Base-by-base conservation (phyloP, 2,113 vertebrate species). In the Larimichthys polyactis region DNA sequence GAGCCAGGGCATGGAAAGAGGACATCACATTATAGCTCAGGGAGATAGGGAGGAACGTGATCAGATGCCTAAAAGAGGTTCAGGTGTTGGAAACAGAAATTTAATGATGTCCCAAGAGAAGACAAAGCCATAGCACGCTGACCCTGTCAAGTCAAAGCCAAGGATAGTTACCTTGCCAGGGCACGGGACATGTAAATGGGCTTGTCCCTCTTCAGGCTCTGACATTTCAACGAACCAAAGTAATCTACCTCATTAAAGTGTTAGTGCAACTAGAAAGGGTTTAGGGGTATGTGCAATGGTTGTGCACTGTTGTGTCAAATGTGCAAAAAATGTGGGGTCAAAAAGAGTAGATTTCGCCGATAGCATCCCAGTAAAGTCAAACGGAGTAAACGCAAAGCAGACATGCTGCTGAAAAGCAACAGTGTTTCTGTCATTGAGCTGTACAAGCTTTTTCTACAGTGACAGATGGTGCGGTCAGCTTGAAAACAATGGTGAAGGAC, bases 51-150 rank as follows among this genome's bases (percentile, higher is more conserved):
- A 79, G 65, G 52, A 43, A 91, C 90, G 91, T 93, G 92, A 91
- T 91, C 77, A 51, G 90, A 73, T 85, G 79, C 73, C 81, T 89
- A 72, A 91, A 91, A 85, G 80, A 88, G 86, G 80, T 54, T 65
- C 84, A 91, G 91, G 90, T 92, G 89, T 87, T 85, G 69, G 85
- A 88, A 92, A 90, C 82, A 71, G 84, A 87, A 91, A 90, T 92
- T 90, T 95, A 94, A 95, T 94, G 90, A 94, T 65, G 80, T 94
- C 93, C 88, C 89, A 60, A 76, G 90, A 93, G 94, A 71, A 84
- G 77, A 77, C 82, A 83, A 90, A 87, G 90, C 83, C 68, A 87
- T 83, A 85, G 87, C 79, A 82, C 82, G 51, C 90, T 86, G 90
- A 91, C 89, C 88, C 87, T 89, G 93, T 92, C 89, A 91, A 90